These are phyloP conservation scores for Pentamera pediparva DNA, from an alignment of 53 echinoderm and acorn worm species.

Conservation along the genomic window DNA sequence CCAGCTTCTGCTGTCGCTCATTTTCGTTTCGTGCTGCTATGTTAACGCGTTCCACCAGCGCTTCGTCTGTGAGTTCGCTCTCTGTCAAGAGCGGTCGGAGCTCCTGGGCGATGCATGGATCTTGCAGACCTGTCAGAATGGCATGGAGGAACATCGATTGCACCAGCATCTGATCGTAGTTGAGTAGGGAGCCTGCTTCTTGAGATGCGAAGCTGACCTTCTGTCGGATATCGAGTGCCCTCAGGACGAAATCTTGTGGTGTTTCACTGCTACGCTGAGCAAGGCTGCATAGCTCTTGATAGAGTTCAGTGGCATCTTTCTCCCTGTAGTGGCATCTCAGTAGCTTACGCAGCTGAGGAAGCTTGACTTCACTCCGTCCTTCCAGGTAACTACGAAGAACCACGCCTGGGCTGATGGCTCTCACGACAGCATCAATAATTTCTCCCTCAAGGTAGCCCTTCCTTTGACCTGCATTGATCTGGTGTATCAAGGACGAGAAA, in stretches of 20 bases:
- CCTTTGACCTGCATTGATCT: neutral
- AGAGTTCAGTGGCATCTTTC: too few relatives aligned
- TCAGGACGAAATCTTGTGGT: neutral
- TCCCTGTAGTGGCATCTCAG: neutral
- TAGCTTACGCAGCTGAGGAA: too few relatives aligned
- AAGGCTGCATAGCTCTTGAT: too few relatives aligned
- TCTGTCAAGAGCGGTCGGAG: too few relatives aligned
- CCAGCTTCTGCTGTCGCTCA: too few relatives aligned
- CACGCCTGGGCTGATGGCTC: neutral
- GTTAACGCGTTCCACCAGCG: too few relatives aligned
- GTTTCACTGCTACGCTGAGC: too few relatives aligned
- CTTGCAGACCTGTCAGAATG: too few relatives aligned
- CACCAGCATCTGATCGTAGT: constrained; percentile 9
- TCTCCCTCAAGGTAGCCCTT: neutral
- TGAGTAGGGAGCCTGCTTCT: neutral
- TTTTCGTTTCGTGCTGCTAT: too few relatives aligned
- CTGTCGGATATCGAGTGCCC: neutral
- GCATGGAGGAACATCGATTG: constrained; percentile 35
- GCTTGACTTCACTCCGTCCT: constrained; percentile 1
- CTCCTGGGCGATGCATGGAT: too few relatives aligned
- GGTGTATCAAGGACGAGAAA: too few relatives aligned
- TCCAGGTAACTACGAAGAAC: constrained; percentile 34
- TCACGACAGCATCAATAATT: neutral
- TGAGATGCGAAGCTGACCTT: constrained; percentile 19
- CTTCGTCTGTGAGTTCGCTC: too few relatives aligned